Base-by-base conservation (phyloP, 2,888 invertebrate genomes). In the Ectemnius cavifrons region DNA sequence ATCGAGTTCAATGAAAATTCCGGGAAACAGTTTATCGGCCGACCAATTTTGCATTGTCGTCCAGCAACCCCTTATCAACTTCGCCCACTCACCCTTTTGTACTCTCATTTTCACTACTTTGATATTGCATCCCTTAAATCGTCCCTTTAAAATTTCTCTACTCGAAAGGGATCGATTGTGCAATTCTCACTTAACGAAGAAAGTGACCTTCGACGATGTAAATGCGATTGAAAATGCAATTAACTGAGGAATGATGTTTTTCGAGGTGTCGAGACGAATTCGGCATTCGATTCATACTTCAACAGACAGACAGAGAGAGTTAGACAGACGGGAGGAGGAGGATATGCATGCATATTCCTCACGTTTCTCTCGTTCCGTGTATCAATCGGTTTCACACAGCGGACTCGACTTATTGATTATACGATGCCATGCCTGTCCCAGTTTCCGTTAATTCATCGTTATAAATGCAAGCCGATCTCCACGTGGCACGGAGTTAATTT, bases 321-420 rank as follows among this genome's bases (percentile, higher is more conserved):
- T 6, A 37, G 11, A 37, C 3, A 37, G 37, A 2, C 37, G 37
- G 4, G 37, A 37, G 37, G 2, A 11, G 11, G 37, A 4, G 6
- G 8, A 37, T 37, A 18, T 71, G 67, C 71, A 71, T 81, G 75
- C 67, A 75, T 71, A 75, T 78, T 79, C 75, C 59, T 18, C 61
- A 49, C 75, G 56, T 45, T 6, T 67, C 67, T 71, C 45, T 60
- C 72, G 59, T 75, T 79, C 68, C 23, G 45, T 76, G 45, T 75
- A 73, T 76, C 82, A 79, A 63, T 69, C 75, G 59, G 60, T 78
- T 75, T 81, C 71, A 67, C 62, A 79, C 63, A 80, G 67, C 66
- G 68, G 67, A 47, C 68, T 64, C 72, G 72, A 80, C 81, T 80
- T 81, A 78, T 81, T 67, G 75, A 81, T 81, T 68, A 64, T 63